These are phyloP conservation scores for Lateolabrax maculatus DNA, from an alignment of 2,797 vertebrate genomes.

Conservation along the genomic window DNA sequence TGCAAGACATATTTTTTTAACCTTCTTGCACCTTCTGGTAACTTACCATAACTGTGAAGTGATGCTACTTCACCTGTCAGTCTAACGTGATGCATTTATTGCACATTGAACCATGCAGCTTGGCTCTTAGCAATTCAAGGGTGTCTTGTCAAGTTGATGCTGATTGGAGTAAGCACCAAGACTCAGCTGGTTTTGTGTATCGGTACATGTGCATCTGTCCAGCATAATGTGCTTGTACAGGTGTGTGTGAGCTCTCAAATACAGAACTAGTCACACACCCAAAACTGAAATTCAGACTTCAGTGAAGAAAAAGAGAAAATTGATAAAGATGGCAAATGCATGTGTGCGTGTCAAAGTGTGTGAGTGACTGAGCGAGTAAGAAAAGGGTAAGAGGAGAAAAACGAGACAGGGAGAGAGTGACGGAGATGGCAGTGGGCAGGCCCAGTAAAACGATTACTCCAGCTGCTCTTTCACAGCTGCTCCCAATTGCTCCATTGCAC, in stretches of 20 bases:
- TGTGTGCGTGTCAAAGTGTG: constrained; percentile 3
- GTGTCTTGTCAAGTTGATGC: constrained; percentile 33
- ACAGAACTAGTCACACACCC: not conserved
- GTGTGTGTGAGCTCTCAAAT: not conserved
- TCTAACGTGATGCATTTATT: constrained; percentile 29
- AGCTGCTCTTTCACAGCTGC: constrained; percentile 79
- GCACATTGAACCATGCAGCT: not conserved
- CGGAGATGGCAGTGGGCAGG: constrained; percentile 35
- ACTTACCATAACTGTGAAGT: constrained; percentile 10
- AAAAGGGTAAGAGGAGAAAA: constrained; percentile 22
- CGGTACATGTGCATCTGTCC: not conserved
- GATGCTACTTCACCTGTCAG: constrained; percentile 25
- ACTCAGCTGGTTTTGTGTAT: constrained; percentile 22
- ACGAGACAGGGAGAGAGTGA: constrained; percentile 13
- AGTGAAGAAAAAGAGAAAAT: constrained; percentile 8
- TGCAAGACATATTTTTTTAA: not conserved
- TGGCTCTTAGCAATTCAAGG: not conserved
- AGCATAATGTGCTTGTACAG: not conserved
- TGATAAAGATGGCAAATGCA: constrained; percentile 20
- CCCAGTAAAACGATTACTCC: constrained; percentile 67
- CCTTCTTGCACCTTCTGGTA: not conserved
- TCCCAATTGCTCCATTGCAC: constrained; percentile 67
- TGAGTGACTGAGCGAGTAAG: constrained; percentile 14
- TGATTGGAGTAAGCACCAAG: constrained; percentile 34
- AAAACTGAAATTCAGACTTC: constrained; percentile 19